Percentiles rank a stretch among this genome's conserved stretches.
These are phyloP conservation scores for Leptodactylus fuscus DNA, from an alignment of 2,113 vertebrate genomes.

Conservation along the genomic window DNA sequence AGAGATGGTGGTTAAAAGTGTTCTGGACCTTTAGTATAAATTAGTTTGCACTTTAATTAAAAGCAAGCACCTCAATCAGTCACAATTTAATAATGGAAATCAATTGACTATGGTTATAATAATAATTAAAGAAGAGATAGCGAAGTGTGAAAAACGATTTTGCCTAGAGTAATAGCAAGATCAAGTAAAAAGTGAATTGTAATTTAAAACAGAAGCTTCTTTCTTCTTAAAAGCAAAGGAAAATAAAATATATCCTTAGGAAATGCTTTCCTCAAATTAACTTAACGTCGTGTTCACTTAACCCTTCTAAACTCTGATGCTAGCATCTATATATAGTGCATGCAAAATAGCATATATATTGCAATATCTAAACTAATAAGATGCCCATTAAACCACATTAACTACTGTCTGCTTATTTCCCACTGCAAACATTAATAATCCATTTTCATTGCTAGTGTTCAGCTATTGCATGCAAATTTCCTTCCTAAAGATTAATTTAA, in stretches of 20 bases:
- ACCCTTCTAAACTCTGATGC: neutral
- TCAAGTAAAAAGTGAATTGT: conserved; percentile 9
- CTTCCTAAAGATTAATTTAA: no score
- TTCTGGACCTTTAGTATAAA: neutral
- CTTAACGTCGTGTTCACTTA: neutral
- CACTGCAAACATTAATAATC: neutral
- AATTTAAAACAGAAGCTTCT: conserved; percentile 3
- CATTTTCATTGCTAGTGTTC: no score
- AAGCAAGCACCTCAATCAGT: conserved; percentile 35
- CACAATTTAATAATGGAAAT: conserved; percentile 46
- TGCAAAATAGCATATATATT: neutral
- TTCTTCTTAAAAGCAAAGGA: neutral
- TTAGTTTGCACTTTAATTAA: conserved; percentile 38
- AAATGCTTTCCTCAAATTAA: neutral
- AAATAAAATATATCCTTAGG: neutral
- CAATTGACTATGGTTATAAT: conserved; percentile 32
- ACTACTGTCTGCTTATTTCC: neutral
- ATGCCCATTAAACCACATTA: no score
- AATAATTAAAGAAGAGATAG: conserved; percentile 12
- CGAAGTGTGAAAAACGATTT: neutral
- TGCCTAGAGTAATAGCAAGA: conserved; percentile 5
- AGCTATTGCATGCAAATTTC: no score
- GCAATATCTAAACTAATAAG: neutral
- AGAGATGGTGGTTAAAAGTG: neutral
- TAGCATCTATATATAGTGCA: neutral